Evolutionary conservation across 2,888 invertebrate species (phyloP).

Genomic region (Pedicia rivosa): DNA sequence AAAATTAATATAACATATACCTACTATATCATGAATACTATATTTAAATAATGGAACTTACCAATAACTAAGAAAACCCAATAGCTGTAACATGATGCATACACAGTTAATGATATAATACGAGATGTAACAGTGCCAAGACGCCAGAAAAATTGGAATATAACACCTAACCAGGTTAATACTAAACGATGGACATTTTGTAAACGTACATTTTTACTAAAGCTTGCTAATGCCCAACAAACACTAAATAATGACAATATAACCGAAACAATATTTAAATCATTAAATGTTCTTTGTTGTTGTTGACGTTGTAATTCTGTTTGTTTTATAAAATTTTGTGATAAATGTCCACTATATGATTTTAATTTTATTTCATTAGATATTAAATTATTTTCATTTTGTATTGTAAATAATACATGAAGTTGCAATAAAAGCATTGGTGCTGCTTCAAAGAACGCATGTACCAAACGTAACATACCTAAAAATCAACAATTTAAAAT

Average conservation of each 20-base stretch:
- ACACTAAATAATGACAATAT: slow-evolving; percentile 68
- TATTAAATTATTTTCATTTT: slow-evolving; percentile 18
- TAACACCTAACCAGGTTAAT: slow-evolving; percentile 67
- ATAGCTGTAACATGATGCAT: slow-evolving; percentile 63
- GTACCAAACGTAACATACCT: slow-evolving; percentile 68
- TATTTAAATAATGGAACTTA: slow-evolving; percentile 19
- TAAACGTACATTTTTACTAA: slow-evolving; percentile 70
- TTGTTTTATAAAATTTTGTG: slow-evolving; percentile 10
- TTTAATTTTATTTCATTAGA: slow-evolving; percentile 18
- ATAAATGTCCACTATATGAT: slow-evolving; percentile 13
- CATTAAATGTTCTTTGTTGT: slow-evolving; percentile 41
- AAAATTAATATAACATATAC: slow-evolving; percentile 15
- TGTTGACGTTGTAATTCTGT: slow-evolving; percentile 16
- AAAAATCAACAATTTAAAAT: too few relatives aligned
- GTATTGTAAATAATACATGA: slow-evolving; percentile 45
- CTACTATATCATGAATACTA: not conserved
- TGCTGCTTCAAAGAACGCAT: slow-evolving; percentile 77
- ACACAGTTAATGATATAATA: slow-evolving; percentile 66
- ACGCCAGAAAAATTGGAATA: slow-evolving; percentile 51
- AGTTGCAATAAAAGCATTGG: slow-evolving; percentile 74
- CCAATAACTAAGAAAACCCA: slow-evolving; percentile 65
- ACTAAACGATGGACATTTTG: slow-evolving; percentile 72
- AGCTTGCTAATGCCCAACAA: slow-evolving; percentile 82
- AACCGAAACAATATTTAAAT: slow-evolving; percentile 66
- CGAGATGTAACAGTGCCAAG: slow-evolving; percentile 71